Conservation (phyloP, 2,888 invertebrate genomes). For the Oxyscelio sp. region DNA sequence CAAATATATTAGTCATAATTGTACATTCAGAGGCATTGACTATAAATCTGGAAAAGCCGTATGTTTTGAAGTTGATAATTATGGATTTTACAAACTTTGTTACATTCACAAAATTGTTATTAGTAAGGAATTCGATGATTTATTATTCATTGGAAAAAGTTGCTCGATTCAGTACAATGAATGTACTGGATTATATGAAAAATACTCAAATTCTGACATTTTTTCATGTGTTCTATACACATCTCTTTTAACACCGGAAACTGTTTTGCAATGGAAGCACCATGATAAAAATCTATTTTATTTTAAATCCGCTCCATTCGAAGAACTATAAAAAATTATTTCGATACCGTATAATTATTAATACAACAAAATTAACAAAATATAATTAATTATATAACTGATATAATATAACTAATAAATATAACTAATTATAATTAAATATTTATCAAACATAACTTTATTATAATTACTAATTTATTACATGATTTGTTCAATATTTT, state of each 20-base stretch:
- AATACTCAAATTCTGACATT: not conserved
- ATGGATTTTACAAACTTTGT: not conserved
- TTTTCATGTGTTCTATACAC: not conserved
- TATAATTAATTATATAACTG: too few relatives aligned
- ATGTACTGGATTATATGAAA: not conserved
- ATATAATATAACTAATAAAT: too few relatives aligned
- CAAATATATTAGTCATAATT: conserved; percentile 11
- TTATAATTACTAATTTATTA: too few relatives aligned
- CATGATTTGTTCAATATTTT: too few relatives aligned
- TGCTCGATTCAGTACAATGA: not conserved
- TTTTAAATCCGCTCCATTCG: not conserved
- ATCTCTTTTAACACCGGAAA: not conserved
- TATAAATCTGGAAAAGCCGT: conserved; percentile 45
- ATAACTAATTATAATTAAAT: too few relatives aligned
- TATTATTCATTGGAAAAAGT: not conserved
- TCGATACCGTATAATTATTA: too few relatives aligned
- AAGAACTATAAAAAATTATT: not conserved
- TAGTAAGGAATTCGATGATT: not conserved
- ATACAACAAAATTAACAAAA: too few relatives aligned
- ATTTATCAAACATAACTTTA: too few relatives aligned
- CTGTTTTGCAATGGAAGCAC: not conserved
- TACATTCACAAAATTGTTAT: not conserved
- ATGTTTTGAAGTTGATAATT: conserved; percentile 29
- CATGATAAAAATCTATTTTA: not conserved
- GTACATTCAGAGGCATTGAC: conserved; percentile 31